A percentile compares a stretch with the other conserved stretches of the same genome.
Conservation (phyloP, 2,797 vertebrate species). For the Poeciliopsis gracilis region DNA sequence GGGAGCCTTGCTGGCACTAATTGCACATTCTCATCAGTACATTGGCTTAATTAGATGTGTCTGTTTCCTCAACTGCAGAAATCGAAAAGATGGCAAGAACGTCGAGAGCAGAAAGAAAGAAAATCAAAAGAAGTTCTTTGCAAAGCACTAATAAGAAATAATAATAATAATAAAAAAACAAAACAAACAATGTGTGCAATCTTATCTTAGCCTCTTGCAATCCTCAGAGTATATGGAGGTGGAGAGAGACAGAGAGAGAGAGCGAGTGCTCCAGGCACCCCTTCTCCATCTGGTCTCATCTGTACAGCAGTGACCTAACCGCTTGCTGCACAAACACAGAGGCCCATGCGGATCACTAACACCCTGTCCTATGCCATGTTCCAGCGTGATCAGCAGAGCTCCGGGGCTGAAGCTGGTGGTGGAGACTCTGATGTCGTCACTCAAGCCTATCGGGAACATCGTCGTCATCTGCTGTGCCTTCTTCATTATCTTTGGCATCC, state of each 20-base stretch:
- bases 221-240: slow-evolving; percentile 5
- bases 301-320: slow-evolving; percentile 31
- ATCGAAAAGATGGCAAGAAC: slow-evolving; percentile 22
- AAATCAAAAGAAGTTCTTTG: not conserved
- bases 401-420: slow-evolving; percentile 98
- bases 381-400: slow-evolving; percentile 96
- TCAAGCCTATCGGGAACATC: slow-evolving; percentile 98
- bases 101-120: not conserved
- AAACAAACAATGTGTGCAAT: not conserved
- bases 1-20: slow-evolving; percentile 60
- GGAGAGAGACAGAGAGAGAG: not conserved
- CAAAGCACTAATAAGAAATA: slow-evolving; percentile 3
- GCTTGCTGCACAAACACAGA: not conserved
- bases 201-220: slow-evolving; percentile 18
- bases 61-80: slow-evolving; percentile 51
- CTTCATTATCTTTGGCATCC: slow-evolving; percentile 99
- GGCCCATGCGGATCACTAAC: slow-evolving; percentile 11
- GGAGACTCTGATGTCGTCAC: slow-evolving; percentile 96
- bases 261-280: slow-evolving; percentile 25
- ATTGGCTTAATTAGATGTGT: slow-evolving; percentile 68
- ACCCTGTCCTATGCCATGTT: slow-evolving; percentile 27
- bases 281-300: slow-evolving; percentile 48
- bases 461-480: slow-evolving; percentile 99
- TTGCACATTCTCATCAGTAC: slow-evolving; percentile 67
- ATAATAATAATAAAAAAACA: not conserved